phyloP scores from a whole-genome alignment of 2,113 vertebrate species.

The Pantherophis guttatus region DNA sequence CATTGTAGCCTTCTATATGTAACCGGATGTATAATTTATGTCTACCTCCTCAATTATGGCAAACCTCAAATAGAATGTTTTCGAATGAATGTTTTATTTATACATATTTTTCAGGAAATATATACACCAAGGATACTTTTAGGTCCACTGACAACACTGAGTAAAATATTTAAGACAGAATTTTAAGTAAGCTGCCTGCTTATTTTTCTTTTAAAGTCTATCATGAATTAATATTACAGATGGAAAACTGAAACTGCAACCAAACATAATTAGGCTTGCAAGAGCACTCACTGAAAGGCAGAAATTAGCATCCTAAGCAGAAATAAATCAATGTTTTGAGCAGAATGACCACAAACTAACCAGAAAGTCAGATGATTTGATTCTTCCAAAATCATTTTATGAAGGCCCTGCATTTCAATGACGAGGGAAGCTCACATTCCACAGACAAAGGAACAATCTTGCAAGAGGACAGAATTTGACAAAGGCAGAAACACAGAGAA shows the following conservation, averaged over 20 bases:
- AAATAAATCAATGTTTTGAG: not conserved
- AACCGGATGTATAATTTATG: conserved; percentile 58
- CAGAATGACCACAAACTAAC: not conserved
- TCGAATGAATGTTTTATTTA: conserved; percentile 44
- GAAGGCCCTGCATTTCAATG: not conserved
- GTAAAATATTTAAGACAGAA: conserved; percentile 25
- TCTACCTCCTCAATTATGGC: conserved; percentile 59
- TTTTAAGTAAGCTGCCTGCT: conserved; percentile 26
- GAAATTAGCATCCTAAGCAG: not conserved
- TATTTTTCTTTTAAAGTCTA: conserved; percentile 21
- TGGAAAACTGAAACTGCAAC: not conserved
- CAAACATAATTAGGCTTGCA: not conserved
- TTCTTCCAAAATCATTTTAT: not conserved
- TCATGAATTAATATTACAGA: conserved; percentile 18
- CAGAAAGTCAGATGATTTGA: not conserved
- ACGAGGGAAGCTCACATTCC: not conserved
- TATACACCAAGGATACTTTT: conserved; percentile 48
- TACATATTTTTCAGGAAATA: conserved; percentile 36
- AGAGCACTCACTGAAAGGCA: not conserved
- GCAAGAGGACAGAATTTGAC: not conserved
- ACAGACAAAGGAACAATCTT: not conserved
- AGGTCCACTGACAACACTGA: conserved; percentile 36
- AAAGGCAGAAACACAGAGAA: not conserved
- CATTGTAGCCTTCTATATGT: conserved; percentile 54
- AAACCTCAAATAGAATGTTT: conserved; percentile 64